Base-by-base conservation (phyloP, 2,113 vertebrate genomes). In the Taurulus bubalis region DNA sequence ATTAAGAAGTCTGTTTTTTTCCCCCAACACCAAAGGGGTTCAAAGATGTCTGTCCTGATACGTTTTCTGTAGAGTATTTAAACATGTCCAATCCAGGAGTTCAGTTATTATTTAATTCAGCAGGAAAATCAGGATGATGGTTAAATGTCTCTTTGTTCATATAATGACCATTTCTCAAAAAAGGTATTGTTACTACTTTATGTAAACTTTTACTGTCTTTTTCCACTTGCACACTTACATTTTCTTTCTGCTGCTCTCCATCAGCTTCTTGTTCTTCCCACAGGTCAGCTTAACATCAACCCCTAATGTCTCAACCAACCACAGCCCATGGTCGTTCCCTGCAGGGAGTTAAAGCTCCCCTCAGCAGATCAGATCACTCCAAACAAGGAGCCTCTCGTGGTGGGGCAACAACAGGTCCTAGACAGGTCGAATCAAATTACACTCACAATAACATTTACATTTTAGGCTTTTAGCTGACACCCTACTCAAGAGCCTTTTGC, bases 361-460 rank as follows among this genome's bases (percentile, higher is more conserved):
- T 80, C 51, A 72, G 64, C 70, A 56, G 84, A 90, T 85, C 71
- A 77, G 28, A 88, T 91, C 85, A 65, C 74, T 80, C 76, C 79
- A 84, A 88, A 84, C 88, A 90, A 81, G 72, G 75, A 84, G 49
- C 11, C 74, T 67, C 80, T 83, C 45, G 76, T 80, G 63, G n/a
- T 12, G 2, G 67, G 45, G 3, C 42, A 80, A 79, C 32, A 85
- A 79, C 70, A 80, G 80, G 55, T 73, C 68, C 10, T 7, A 69
- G 34, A 78, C 67, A 59, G 49, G 51, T 40, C 4, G 24, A 78
- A 62, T 88, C 82, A 56, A 70, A 77, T 89, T 77, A 77, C 80
- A 42, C 49, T 55, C 70, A 75, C 71, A 59, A 86, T 78, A 89
- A 84, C 82, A 82, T 88, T 89, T 83, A 80, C 67, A 78, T 87